Evolutionary conservation across 2,888 invertebrate genomes (phyloP), one percentile per base, ranked within the genome.

Genomic region (Microchrysa polita): DNA sequence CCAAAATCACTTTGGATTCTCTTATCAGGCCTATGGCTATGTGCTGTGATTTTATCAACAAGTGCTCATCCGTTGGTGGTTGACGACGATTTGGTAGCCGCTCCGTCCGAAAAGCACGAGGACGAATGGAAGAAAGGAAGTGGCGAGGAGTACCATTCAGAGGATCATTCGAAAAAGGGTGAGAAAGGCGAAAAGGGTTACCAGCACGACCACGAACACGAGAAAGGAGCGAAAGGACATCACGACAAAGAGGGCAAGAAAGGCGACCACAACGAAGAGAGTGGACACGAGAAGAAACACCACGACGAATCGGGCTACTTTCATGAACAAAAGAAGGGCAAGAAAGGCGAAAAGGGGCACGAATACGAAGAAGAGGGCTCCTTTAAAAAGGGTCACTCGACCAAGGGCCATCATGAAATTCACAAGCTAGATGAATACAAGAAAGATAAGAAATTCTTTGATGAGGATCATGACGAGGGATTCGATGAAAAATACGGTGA

Each of bases 381-480:
- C 78, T 94, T 91, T 83, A 92, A 92, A 77, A 94, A 94, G 81
- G 94, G 94, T 0, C 94, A 94, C 84, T 91, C 91, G 76, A 94
- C 93, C 78, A 93, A 94, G 83, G 94, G 95, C 74, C 92, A 93
- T 78, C 94, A 95, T 81, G 92, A 93, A 82, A 88, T 94, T 7
- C 93, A 95, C 84, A 94, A 95, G 81, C 84, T 92, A 75, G 93
- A 95, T 83, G 94, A 94, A 84, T 93, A 90, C 84, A 93, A 93
- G 82, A 94, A 94, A 83, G 92, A 94, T 80, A 94, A 94, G 81
- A 91, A 93, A 81, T 94, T 93, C 89, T 93, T 91, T 83, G 94
- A 94, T 79, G 94, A 94, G 84, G 91, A 93, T 79, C 93, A 94
- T 78, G 93, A 93, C 80, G 90, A 90, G 57, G 93, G 91, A 0